Evolutionary conservation across 2,888 invertebrate species (phyloP), one percentile per base, ranked within the genome.

Genomic region (Oeneis ivallda): DNA sequence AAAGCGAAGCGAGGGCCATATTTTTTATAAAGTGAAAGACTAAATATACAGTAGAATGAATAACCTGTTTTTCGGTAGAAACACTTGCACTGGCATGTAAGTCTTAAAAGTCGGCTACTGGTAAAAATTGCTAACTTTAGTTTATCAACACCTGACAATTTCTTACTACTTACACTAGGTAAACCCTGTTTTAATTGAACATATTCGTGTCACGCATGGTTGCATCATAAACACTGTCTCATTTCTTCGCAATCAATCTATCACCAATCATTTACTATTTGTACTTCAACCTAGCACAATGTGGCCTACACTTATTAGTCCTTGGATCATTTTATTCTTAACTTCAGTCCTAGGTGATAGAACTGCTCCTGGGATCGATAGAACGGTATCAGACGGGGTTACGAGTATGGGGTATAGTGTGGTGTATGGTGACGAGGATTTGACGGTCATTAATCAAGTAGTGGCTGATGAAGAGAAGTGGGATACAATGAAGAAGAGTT

Each of bases 361-460:
- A 7, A 77, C 76, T 0, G 74, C 72, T 8, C 79, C 81, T 1
- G 81, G 80, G 0, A 79, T 86, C 39, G 77, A 82, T 0, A 79
- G 83, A 58, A 74, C 76, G 2, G 43, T 84, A 1, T 83, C 79
- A 58, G 79, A 83, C 5, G 85, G 83, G 3, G 83, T 85, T 0
- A 75, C 70, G 5, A 88, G 87, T 68, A 19, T 76, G 17, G 86
- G 85, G 0, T 85, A 79, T 37, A 84, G 78, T 64, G 70, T 89
- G 0, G 68, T 89, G 1, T 89, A 87, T 60, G 88, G 86, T 1
- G 86, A 89, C 66, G 84, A 89, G 74, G 85, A 89, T 49, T 61
- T 88, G 66, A 75, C 78, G 1, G 62, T 85, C 0, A 71, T 87
- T 5, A 90, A 90, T 69, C 77, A 89, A 63, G 86, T 86, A 1